These are phyloP conservation scores for Mimachlamys varia DNA, from an alignment of 2,888 invertebrate genomes.

Conservation along the genomic window DNA sequence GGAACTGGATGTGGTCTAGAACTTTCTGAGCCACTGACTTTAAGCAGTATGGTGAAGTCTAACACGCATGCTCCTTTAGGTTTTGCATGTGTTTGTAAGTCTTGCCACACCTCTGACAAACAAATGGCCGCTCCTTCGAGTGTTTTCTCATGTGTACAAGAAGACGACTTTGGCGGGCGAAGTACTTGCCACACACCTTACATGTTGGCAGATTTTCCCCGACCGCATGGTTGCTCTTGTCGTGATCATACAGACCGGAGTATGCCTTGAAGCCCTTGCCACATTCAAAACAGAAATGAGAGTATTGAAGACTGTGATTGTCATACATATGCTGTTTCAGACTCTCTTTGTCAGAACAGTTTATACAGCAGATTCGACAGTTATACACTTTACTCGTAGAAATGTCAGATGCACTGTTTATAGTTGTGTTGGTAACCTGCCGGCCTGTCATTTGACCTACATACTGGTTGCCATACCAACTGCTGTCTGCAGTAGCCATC, in stretches of 20 bases:
- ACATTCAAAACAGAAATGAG: constrained; percentile 20
- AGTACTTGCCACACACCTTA: constrained; percentile 46
- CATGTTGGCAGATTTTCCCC: constrained; percentile 41
- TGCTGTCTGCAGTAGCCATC: neutral
- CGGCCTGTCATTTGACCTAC: neutral
- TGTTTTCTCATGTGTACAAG: constrained; percentile 44
- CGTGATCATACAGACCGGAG: constrained; percentile 19
- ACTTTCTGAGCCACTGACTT: neutral
- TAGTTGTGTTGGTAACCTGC: neutral
- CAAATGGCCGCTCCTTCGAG: constrained; percentile 44
- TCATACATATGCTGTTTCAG: neutral
- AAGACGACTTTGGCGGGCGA: constrained; percentile 41
- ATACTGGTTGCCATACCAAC: constrained; percentile 24
- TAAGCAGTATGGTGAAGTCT: neutral
- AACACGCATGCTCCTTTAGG: constrained; percentile 42
- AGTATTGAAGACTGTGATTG: neutral
- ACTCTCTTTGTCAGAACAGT: neutral
- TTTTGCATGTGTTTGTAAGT: constrained; percentile 51
- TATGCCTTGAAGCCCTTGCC: neutral
- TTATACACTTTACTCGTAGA: constrained; percentile 4
- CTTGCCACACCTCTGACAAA: constrained; percentile 46
- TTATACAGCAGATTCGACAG: neutral
- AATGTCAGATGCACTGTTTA: neutral
- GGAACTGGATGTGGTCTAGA: neutral
- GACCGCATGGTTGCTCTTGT: constrained; percentile 44